Base-by-base conservation (phyloP, 2,113 vertebrate species). In the Lota lota region DNA sequence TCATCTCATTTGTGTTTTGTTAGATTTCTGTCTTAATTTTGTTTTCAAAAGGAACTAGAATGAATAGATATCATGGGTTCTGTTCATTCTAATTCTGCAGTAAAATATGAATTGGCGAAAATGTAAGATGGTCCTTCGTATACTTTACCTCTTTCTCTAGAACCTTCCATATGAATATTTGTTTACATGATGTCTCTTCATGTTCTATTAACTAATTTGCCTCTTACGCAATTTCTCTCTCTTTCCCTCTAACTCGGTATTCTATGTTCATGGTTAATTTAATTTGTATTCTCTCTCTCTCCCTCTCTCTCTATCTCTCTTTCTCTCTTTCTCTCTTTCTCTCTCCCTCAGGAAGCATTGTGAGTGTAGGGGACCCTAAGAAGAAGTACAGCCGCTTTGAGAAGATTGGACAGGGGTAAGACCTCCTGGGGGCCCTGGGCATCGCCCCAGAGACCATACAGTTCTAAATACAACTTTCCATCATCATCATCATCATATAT, bases 1-100 rank as follows among this genome's bases (percentile, higher is more conserved):
- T 28, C 28, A 47, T 47, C 40, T 47, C 40, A 47, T 47, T 1
- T 83, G 87, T 87, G 87, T 77, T 79, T 65, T 70, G 58, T 75
- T 22, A 22, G 74, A 58, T 59, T 69, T 19, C 33, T 66, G 76
- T 80, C 76, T 76, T 71, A 14, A 21, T 21, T 22, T 69, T 60
- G 24, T 68, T 16, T 59, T 59, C 70, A 19, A 61, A 65, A 53
- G 67, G 64, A 79, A 14, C 64, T 14, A 22, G 56, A 61, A 82
- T 77, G 71, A 70, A 74, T 71, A 70, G 57, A 58, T 6, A 12
- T 0, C 1, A 17, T 6, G 54, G 64, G 0, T 72, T 81, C 61
- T 72, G 64, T 83, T 72, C 69, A 77, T 77, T 67, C 57, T 36
- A n/a, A 79, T 73, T 72, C 64, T 28, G 14, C 51, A 54, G 10